Conservation (phyloP, 2,888 invertebrate species). For the Brenthis daphne region DNA sequence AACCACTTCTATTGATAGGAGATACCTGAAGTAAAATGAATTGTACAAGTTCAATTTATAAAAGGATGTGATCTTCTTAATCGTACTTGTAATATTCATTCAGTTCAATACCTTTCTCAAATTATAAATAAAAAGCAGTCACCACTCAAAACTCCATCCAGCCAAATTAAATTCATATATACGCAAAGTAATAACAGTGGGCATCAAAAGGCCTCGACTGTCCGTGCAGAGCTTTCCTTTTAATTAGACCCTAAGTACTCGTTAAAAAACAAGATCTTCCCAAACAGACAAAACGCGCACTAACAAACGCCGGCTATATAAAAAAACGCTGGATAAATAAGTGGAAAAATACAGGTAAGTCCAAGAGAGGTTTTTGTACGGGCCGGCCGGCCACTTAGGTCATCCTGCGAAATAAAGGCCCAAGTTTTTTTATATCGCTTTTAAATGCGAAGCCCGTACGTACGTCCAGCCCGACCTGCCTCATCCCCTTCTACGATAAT, state of each 20-base stretch:
- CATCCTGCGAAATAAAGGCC: conserved; percentile 81
- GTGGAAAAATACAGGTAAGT: conserved; percentile 83
- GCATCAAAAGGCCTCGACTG: conserved; percentile 80
- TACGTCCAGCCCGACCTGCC: conserved; percentile 69
- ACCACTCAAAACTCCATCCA: conserved; percentile 74
- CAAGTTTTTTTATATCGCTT: conserved; percentile 80
- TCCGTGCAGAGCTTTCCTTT: conserved; percentile 78
- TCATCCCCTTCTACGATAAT: conserved; percentile 74
- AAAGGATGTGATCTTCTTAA: conserved; percentile 28
- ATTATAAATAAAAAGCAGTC: conserved; percentile 55
- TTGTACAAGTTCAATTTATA: conserved; percentile 25
- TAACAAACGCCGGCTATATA: conserved; percentile 73
- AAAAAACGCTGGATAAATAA: conserved; percentile 81
- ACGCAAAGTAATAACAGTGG: conserved; percentile 77
- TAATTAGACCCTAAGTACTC: conserved; percentile 82
- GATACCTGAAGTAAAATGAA: conserved; percentile 7
- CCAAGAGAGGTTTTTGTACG: conserved; percentile 79
- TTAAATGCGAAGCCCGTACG: conserved; percentile 79
- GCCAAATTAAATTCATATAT: conserved; percentile 77
- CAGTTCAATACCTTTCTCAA: conserved; percentile 58
- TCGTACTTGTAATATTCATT: conserved; percentile 51
- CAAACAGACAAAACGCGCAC: conserved; percentile 77
- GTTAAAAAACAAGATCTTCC: conserved; percentile 81
- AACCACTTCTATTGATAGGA: background rate
- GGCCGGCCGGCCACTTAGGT: conserved; percentile 81